phyloP scores from a whole-genome alignment of 2,113 vertebrate genomes.

The Genyomyrus donnyi region DNA sequence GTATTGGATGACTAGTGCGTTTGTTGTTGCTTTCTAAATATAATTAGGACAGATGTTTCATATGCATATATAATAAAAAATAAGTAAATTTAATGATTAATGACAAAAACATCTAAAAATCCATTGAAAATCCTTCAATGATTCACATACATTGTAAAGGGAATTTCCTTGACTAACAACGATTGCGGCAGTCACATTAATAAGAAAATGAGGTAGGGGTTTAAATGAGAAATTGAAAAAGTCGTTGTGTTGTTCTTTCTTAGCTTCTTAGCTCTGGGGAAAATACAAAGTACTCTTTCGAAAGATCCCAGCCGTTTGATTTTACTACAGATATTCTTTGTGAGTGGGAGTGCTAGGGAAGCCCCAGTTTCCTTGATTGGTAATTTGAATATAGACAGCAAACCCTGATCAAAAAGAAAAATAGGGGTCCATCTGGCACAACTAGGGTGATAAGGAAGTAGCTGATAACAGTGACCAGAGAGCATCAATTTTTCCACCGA shows the following conservation, averaged over 20 bases:
- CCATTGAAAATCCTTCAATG: not conserved
- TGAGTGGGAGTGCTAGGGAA: not conserved
- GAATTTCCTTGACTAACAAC: not conserved
- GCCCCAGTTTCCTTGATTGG: not conserved
- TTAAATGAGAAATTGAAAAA: not conserved
- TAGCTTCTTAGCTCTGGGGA: not conserved
- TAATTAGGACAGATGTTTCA: not conserved
- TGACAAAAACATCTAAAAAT: not conserved
- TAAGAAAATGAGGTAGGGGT: not conserved
- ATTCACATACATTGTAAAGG: not conserved
- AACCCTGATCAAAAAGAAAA: not conserved
- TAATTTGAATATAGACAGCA: not conserved
- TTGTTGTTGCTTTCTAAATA: not conserved
- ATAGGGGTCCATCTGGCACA: not conserved
- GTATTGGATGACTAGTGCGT: not conserved
- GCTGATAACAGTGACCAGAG: not conserved
- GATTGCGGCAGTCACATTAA: not conserved
- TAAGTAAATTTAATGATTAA: not conserved
- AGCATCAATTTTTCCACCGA: not conserved
- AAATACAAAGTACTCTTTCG: not conserved
- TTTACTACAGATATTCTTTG: not conserved
- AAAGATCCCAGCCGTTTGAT: not conserved
- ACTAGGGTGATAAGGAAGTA: not conserved
- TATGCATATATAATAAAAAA: not conserved
- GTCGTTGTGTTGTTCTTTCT: not conserved